Conservation (phyloP, 2,113 vertebrate genomes). For the Hucho hucho region DNA sequence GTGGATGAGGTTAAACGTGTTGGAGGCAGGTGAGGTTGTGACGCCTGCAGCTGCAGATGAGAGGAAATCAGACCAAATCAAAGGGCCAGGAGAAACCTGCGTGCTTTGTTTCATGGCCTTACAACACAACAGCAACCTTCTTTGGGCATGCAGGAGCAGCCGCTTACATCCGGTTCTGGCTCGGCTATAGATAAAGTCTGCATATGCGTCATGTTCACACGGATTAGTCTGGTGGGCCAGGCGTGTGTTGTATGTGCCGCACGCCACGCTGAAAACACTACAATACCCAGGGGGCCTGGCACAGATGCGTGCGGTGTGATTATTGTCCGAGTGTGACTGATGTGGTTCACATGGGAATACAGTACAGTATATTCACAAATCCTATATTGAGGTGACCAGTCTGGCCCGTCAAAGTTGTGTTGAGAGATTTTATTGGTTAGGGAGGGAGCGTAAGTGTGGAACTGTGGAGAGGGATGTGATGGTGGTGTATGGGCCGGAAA, state of each 20-base stretch:
- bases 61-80: conserved; percentile 65
- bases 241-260: background rate
- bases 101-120: background rate
- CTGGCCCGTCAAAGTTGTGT: no score
- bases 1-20: conserved; percentile 69
- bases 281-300: background rate
- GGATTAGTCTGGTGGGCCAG: background rate
- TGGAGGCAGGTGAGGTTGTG: conserved; percentile 71
- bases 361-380: no score
- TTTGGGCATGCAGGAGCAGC: background rate
- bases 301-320: no score
- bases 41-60: conserved; percentile 66
- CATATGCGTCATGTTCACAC: background rate
- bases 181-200: background rate
- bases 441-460: no score
- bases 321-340: no score
- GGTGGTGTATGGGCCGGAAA: no score
- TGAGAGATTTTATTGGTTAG: no score
- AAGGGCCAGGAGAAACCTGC: conserved; percentile 40
- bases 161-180: background rate
- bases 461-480: no score
- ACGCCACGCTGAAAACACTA: background rate
- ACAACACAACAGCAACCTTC: background rate
- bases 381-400: no score
- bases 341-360: no score